Evolutionary conservation across 37 sponge, comb jelly and placozoan genomes (phyloP).

Genomic region (Mnemiopsis leidyi): DNA sequence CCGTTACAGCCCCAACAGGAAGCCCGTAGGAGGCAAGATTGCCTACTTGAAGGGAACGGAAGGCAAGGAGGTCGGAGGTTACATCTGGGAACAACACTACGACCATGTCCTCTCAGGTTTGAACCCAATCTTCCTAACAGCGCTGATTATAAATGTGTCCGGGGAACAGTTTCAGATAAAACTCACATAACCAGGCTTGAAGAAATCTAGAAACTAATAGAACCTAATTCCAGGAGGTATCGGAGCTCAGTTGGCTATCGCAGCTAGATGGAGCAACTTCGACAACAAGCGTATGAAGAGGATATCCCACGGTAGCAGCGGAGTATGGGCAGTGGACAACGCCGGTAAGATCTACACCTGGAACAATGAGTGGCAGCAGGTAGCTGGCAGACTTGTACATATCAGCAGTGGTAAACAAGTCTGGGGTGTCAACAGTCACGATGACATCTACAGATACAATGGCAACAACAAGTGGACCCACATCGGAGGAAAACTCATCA

Average conservation of each 20-base stretch:
- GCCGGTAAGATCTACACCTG: slow-evolving; percentile 24
- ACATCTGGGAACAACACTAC: neutral
- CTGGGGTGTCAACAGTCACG: neutral
- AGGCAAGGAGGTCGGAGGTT: neutral
- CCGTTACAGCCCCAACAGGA: neutral
- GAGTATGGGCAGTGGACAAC: neutral
- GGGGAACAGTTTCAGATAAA: too few relatives aligned
- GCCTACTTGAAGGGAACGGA: slow-evolving; percentile 4
- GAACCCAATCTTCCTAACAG: too few relatives aligned
- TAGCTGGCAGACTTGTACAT: neutral
- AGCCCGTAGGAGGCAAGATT: neutral
- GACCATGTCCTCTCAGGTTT: neutral
- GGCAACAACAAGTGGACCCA: slow-evolving; percentile 11
- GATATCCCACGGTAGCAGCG: neutral
- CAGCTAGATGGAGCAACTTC: neutral
- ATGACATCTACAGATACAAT: neutral
- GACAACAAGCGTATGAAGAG: neutral
- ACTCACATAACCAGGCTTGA: too few relatives aligned
- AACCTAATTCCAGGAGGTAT: neutral
- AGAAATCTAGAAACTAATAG: too few relatives aligned
- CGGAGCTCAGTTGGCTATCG: neutral
- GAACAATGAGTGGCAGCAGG: neutral
- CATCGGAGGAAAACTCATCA: neutral
- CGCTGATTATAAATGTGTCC: too few relatives aligned
- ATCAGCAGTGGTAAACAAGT: neutral